Percentiles rank a stretch among this genome's conserved stretches.
Conservation (phyloP, 2,888 invertebrate genomes). For the Alloplasta piceator region DNA sequence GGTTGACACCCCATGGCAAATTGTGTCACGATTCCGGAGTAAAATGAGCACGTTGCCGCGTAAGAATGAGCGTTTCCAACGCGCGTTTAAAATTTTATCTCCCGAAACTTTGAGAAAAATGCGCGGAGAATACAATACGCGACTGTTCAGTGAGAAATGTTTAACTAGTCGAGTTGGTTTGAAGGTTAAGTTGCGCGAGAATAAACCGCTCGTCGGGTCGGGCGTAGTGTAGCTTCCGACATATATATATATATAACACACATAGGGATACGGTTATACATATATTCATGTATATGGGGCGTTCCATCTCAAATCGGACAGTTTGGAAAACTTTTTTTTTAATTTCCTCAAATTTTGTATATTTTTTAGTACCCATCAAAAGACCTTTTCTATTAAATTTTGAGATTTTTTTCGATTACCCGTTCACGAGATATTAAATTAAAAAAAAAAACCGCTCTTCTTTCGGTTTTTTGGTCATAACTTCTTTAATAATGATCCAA, state of each 20-base stretch:
- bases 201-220: slow-evolving; percentile 53
- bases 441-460: too few relatives aligned
- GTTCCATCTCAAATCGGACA: too few relatives aligned
- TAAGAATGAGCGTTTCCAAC: not conserved
- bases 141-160: not conserved
- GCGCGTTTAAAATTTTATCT: not conserved
- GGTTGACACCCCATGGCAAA: slow-evolving; percentile 17
- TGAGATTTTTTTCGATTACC: too few relatives aligned
- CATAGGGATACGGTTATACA: too few relatives aligned
- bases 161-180: not conserved
- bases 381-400: too few relatives aligned
- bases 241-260: not conserved
- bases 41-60: slow-evolving; percentile 5
- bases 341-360: too few relatives aligned
- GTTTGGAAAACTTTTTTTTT: too few relatives aligned
- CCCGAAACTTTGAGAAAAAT: not conserved
- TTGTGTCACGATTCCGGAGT: not conserved
- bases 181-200: slow-evolving; percentile 62
- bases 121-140: not conserved
- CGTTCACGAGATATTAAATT: too few relatives aligned
- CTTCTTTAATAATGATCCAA: too few relatives aligned
- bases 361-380: too few relatives aligned
- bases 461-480: too few relatives aligned
- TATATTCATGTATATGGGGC: too few relatives aligned
- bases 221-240: slow-evolving; percentile 44